Conservation (phyloP, 2,888 invertebrate genomes). For the Caenorhabditis virilis region DNA sequence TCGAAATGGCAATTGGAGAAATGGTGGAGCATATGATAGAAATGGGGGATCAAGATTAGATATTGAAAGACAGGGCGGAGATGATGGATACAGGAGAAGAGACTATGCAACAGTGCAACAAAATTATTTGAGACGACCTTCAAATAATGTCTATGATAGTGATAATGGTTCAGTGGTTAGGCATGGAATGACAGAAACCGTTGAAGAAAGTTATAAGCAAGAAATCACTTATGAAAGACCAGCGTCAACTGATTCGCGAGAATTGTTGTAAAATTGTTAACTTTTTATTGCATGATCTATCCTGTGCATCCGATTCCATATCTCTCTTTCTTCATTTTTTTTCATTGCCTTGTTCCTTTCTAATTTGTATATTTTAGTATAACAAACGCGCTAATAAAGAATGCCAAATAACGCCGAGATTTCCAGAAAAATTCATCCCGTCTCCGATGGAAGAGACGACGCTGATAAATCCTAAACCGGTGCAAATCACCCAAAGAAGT, state of each 20-base stretch:
- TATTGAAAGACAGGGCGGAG: slow-evolving; percentile 22
- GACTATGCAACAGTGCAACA: slow-evolving; percentile 23
- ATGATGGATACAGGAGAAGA: slow-evolving; percentile 33
- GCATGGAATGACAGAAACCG: slow-evolving; percentile 61
- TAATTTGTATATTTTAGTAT: not conserved
- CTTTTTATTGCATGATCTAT: not conserved
- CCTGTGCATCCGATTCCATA: slow-evolving; percentile 17
- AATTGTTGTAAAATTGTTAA: slow-evolving; percentile 41
- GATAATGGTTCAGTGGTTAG: slow-evolving; percentile 44
- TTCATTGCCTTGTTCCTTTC: not conserved
- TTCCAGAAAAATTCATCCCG: slow-evolving; percentile 65
- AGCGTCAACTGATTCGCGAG: slow-evolving; percentile 48
- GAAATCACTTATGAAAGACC: slow-evolving; percentile 62
- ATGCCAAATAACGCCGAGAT: no score
- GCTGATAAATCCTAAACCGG: slow-evolving; percentile 57
- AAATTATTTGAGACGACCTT: slow-evolving; percentile 33
- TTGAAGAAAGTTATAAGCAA: slow-evolving; percentile 65
- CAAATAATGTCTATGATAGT: slow-evolving; percentile 34
- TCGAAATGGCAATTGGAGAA: slow-evolving; percentile 11
- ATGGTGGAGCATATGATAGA: slow-evolving; percentile 11
- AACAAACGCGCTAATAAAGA: not conserved
- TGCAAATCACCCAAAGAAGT: slow-evolving; percentile 51
- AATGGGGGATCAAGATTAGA: slow-evolving; percentile 27
- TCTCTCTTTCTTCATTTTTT: slow-evolving; percentile 6
- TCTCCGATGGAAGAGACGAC: slow-evolving; percentile 64